phyloP scores from a whole-genome alignment of 2,797 vertebrate species.

The Malacoraja senta region DNA sequence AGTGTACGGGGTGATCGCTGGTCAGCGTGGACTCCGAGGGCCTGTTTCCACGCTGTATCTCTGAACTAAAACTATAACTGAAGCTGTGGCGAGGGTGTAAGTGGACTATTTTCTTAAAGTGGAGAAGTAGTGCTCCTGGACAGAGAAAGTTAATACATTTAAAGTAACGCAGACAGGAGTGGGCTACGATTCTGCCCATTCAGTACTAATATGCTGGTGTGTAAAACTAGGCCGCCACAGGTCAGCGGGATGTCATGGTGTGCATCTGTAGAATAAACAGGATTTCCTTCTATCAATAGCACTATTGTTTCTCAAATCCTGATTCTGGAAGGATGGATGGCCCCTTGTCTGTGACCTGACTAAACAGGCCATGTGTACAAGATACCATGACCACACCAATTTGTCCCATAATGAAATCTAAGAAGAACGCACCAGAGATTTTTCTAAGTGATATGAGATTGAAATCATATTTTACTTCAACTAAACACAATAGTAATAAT shows the following conservation, averaged over 20 bases:
- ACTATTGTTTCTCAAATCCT: neutral
- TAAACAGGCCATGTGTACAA: neutral
- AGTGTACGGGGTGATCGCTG: no score
- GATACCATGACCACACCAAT: neutral
- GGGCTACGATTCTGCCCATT: neutral
- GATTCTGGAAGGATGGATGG: neutral
- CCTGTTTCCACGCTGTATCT: no score
- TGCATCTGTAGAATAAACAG: neutral
- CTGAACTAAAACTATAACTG: no score
- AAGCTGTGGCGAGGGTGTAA: no score
- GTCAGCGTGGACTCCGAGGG: no score
- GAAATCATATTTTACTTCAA: no score
- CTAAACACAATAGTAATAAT: no score
- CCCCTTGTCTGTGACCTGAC: neutral
- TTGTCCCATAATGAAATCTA: neutral
- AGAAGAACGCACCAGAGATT: neutral
- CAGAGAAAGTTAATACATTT: neutral
- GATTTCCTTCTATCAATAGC: conserved; percentile 21
- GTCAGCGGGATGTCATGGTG: neutral
- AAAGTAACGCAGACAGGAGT: neutral
- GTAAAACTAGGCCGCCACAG: neutral
- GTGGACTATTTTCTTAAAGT: neutral
- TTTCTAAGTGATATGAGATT: no score
- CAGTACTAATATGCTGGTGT: neutral
- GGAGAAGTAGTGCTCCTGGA: neutral